Conservation (phyloP, 2,113 vertebrate species). For the Pachycephala philippinensis region DNA sequence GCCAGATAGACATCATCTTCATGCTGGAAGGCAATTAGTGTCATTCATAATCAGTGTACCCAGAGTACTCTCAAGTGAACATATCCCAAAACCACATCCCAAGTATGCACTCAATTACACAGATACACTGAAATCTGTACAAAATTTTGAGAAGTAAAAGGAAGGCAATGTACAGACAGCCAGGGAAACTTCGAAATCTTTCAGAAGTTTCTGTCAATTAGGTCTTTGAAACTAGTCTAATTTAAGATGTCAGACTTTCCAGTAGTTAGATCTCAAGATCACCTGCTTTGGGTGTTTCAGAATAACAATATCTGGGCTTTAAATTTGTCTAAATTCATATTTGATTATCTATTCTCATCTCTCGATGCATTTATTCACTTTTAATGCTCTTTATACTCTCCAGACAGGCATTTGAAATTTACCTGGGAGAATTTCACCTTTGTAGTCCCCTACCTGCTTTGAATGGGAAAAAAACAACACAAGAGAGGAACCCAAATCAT, state of each 20-base stretch:
- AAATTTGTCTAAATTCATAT: not conserved
- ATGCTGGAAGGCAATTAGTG: not conserved
- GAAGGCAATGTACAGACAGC: not conserved
- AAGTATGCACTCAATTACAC: not conserved
- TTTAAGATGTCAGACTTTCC: not conserved
- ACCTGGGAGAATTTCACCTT: not conserved
- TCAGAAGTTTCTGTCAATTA: not conserved
- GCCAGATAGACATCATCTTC: not conserved
- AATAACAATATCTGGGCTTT: not conserved
- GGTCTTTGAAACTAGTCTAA: not conserved
- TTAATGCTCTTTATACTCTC: not conserved
- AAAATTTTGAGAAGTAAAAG: not conserved
- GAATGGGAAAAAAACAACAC: not conserved
- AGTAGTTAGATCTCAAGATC: not conserved
- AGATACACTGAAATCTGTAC: not conserved
- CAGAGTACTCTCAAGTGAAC: not conserved
- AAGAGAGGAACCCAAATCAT: not conserved
- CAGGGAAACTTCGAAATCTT: not conserved
- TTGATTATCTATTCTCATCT: not conserved
- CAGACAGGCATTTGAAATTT: not conserved
- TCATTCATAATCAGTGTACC: not conserved
- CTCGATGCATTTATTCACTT: not conserved
- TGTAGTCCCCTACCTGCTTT: not conserved
- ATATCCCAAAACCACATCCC: not conserved
- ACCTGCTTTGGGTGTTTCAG: not conserved